Percentiles rank a stretch among this genome's conserved stretches.
These are phyloP conservation scores for Stomatorhinus ivindoensis DNA, from an alignment of 2,113 vertebrate genomes.

Conservation along the genomic window DNA sequence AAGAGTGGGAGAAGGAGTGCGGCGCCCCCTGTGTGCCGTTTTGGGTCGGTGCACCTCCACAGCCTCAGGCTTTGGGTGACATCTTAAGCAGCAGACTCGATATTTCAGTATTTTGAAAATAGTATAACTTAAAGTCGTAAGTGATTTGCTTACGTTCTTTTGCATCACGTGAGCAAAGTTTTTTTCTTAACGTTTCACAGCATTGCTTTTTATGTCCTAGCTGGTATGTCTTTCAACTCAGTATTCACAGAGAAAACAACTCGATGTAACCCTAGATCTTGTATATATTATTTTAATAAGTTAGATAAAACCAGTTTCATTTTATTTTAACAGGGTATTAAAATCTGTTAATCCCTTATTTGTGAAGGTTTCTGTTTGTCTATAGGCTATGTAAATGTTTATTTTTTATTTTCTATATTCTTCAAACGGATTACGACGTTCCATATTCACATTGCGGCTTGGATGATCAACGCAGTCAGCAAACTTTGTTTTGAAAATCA, in stretches of 20 bases:
- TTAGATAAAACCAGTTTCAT: background rate
- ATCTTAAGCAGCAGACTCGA: background rate
- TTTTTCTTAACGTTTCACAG: background rate
- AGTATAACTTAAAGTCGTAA: background rate
- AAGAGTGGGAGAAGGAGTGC: background rate
- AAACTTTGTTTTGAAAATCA: constrained; percentile 46
- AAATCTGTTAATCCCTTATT: background rate
- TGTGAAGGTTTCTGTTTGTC: constrained; percentile 52
- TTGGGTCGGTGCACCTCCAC: background rate
- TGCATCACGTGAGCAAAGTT: background rate
- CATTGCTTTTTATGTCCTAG: background rate
- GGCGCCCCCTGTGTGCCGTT: background rate
- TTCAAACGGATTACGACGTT: background rate
- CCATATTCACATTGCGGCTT: background rate
- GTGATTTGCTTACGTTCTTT: background rate
- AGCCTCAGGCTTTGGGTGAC: background rate
- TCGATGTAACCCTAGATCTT: background rate
- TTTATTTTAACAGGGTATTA: background rate
- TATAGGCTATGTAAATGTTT: constrained; percentile 60
- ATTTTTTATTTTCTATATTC: constrained; percentile 42
- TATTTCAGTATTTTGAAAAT: background rate
- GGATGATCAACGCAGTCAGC: constrained; percentile 36
- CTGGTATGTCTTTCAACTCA: background rate
- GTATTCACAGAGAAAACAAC: background rate
- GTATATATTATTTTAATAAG: background rate